Evolutionary conservation across 1,140 invertebrate species (phyloP), one percentile per base, ranked within the genome.

Genomic region (Sycobia sp.): DNA sequence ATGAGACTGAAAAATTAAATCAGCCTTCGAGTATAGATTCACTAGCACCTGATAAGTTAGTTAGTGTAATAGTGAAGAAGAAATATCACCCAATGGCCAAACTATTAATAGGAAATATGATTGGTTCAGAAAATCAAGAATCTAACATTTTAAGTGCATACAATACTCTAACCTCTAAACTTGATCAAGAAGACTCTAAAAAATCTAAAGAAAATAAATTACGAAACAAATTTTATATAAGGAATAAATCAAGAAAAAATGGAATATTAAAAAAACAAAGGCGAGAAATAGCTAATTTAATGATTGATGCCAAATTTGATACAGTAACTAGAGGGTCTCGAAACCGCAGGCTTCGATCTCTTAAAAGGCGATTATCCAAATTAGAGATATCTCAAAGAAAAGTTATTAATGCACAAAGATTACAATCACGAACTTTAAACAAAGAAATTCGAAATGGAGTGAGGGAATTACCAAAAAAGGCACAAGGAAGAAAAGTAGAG

Each of bases 31-130:
- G 39, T 22, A 58, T 65, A 20, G 74, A 79, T 34, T 66, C 74
- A 0, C 5, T 80, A 20, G 72, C 77, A 1, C 78, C 78, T 0
- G 78, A 79, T 47, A 67, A 72, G 47, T 71, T 81, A 39, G 62
- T 81, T 9, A 73, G 76, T 58, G 62, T 79, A 13, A 78, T 81
- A 23, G 67, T 73, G 0, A 73, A 77, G 7, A 72, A 78, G 29
- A 72, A 76, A 16, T 71, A 67, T 53, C 74, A 79, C 62, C 78
- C 79, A 5, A 70, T 77, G 41, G 78, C 78, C 0, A 75, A 80
- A 43, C 61, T 80, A 23, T 29, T 81, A n/a, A 80, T 81, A 39
- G 72, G 74, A 5, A 76, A 76, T 38, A 72, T 81, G 49, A 81
- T 81, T 41, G 79, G 78, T 7, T 39, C 78, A 27, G 70, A 72